Percentiles rank a stretch among this genome's conserved stretches.
Evolutionary conservation across 2,888 invertebrate genomes (phyloP).

Genomic region (Parnassius orleans): DNA sequence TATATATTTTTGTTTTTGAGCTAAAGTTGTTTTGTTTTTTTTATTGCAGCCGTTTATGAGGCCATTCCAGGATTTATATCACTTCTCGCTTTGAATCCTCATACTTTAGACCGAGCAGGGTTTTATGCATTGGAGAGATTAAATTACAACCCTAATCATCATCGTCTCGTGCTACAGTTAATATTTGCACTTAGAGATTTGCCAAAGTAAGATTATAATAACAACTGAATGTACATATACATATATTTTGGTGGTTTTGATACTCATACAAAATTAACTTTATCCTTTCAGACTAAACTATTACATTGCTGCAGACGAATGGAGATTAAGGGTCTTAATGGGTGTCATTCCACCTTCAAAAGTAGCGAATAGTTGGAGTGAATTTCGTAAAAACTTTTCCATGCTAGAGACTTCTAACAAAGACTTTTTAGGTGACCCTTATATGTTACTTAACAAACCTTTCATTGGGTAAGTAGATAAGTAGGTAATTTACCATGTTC

Average conservation of each 20-base stretch:
- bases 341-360: conserved; percentile 57
- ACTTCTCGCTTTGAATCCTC: conserved; percentile 74
- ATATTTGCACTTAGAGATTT: conserved; percentile 78
- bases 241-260: not conserved
- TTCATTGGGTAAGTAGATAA: conserved; percentile 68
- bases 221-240: no score
- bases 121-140: conserved; percentile 66
- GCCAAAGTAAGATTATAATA: conserved; percentile 63
- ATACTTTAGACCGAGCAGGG: conserved; percentile 71
- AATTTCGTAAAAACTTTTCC: conserved; percentile 71
- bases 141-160: conserved; percentile 64
- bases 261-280: not conserved
- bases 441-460: conserved; percentile 77
- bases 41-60: conserved; percentile 69
- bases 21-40: not conserved
- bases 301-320: conserved; percentile 79
- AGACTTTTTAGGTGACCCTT: conserved; percentile 76
- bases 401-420: conserved; percentile 65
- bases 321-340: conserved; percentile 73
- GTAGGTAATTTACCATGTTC: not conserved
- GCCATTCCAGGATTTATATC: conserved; percentile 77
- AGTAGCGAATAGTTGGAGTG: conserved; percentile 71
- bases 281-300: conserved; percentile 70
- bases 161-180: conserved; percentile 73
- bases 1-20: not conserved